Evolutionary conservation across 2,113 vertebrate species (phyloP).

Genomic region (Istiophorus platypterus): DNA sequence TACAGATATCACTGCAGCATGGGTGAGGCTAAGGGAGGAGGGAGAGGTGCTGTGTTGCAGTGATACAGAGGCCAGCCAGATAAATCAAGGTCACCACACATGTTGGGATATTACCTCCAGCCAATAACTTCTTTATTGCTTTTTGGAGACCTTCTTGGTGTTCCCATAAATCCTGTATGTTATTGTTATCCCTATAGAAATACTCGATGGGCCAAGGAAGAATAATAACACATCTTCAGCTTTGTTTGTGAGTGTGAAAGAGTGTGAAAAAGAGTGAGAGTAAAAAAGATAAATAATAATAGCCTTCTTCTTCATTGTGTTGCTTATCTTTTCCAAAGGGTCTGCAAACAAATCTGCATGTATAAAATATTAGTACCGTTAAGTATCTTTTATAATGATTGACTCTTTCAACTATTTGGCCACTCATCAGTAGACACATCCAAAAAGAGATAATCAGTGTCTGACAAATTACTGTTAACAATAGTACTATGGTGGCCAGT

Average conservation of each 20-base stretch:
- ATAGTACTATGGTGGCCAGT: conserved; percentile 9
- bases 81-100: conserved; percentile 81
- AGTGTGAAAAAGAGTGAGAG: conserved; percentile 28
- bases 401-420: neutral
- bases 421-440: conserved; percentile 2
- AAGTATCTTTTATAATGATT: conserved; percentile 2
- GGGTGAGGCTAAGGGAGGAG: conserved; percentile 77
- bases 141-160: conserved; percentile 72
- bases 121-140: conserved; percentile 85
- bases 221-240: conserved; percentile 37
- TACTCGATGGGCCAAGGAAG: conserved; percentile 21
- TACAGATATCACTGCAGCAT: conserved; percentile 79
- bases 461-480: conserved; percentile 4
- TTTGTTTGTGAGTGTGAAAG: conserved; percentile 8
- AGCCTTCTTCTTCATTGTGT: conserved; percentile 1
- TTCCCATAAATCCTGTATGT: conserved; percentile 77
- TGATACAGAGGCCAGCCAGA: conserved; percentile 74
- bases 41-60: conserved; percentile 69
- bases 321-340: conserved; percentile 18
- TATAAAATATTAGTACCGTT: neutral
- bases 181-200: conserved; percentile 72
- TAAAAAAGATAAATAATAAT: conserved; percentile 30
- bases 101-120: conserved; percentile 79
- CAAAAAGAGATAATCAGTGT: neutral
- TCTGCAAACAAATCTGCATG: conserved; percentile 4